A percentile compares a stretch with the other conserved stretches of the same genome.
Conservation (phyloP, 2,888 invertebrate species). For the Acleris sparsana region DNA sequence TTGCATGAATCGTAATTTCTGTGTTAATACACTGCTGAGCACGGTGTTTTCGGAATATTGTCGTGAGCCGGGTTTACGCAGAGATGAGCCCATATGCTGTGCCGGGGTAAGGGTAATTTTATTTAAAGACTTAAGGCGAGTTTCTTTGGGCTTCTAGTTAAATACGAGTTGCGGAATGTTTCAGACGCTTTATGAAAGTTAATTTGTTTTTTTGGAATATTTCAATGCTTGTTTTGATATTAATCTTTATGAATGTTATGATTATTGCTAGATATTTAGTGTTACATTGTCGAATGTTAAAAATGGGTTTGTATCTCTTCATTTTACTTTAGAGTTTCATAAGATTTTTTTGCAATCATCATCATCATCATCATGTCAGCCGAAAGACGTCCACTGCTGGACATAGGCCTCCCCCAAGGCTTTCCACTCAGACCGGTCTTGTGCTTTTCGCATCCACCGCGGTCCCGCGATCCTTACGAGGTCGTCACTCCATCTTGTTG, state of each 20-base stretch:
- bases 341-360: no score
- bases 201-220: constrained; percentile 35
- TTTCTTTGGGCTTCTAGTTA: constrained; percentile 44
- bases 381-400: no score
- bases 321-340: no score
- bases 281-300: no score
- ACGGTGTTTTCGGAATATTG: constrained; percentile 29
- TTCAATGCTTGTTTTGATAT: neutral
- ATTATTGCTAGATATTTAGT: no score
- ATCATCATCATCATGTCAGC: no score
- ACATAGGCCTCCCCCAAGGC: no score
- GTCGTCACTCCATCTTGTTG: no score
- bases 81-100: constrained; percentile 37
- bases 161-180: constrained; percentile 46
- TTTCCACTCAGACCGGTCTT: no score
- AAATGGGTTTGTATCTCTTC: no score
- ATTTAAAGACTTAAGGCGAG: constrained; percentile 51
- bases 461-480: no score
- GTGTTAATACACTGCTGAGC: constrained; percentile 36
- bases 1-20: constrained; percentile 36
- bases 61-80: constrained; percentile 26
- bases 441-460: no score
- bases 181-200: constrained; percentile 48
- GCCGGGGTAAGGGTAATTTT: constrained; percentile 41
- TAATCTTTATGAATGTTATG: neutral